Evolutionary conservation across 1,140 invertebrate species (phyloP).

Genomic region (Acromyrmex charruanus): DNA sequence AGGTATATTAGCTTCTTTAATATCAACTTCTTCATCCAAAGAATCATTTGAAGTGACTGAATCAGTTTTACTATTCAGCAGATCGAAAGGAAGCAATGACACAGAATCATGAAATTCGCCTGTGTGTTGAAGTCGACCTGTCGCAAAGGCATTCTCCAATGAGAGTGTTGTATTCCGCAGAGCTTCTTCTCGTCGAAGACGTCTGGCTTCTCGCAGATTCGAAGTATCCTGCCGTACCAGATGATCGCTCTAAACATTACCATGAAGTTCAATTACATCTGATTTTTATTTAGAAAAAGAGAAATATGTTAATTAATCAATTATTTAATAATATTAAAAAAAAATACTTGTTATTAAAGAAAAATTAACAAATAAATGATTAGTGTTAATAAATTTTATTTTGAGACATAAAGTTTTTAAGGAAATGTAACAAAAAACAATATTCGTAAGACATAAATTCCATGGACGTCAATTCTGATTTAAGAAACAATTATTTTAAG

Average conservation of each 20-base stretch:
- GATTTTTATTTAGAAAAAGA: neutral
- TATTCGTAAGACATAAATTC: neutral
- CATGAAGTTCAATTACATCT: neutral
- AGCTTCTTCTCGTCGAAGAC: conserved; percentile 74
- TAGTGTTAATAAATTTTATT: conserved; percentile 21
- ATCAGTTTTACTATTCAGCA: neutral
- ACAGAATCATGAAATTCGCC: conserved; percentile 84
- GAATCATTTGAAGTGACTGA: neutral
- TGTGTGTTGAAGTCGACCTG: conserved; percentile 78
- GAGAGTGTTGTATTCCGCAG: conserved; percentile 73
- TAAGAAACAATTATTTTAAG: conserved; percentile 71
- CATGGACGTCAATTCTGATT: conserved; percentile 34
- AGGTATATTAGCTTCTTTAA: neutral
- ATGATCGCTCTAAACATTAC: conserved; percentile 16
- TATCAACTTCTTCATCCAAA: neutral
- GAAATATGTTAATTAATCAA: neutral
- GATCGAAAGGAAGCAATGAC: conserved; percentile 76
- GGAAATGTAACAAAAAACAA: conserved; percentile 9
- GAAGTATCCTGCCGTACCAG: conserved; percentile 3
- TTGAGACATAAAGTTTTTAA: neutral
- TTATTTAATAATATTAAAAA: neutral
- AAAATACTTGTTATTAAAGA: neutral
- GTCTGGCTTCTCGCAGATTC: conserved; percentile 35
- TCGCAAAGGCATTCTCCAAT: conserved; percentile 71
- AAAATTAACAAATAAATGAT: conserved; percentile 8